Percentiles rank a stretch among this genome's conserved stretches.
Evolutionary conservation across 2,113 vertebrate species (phyloP).

Genomic region (Podiceps cristatus): DNA sequence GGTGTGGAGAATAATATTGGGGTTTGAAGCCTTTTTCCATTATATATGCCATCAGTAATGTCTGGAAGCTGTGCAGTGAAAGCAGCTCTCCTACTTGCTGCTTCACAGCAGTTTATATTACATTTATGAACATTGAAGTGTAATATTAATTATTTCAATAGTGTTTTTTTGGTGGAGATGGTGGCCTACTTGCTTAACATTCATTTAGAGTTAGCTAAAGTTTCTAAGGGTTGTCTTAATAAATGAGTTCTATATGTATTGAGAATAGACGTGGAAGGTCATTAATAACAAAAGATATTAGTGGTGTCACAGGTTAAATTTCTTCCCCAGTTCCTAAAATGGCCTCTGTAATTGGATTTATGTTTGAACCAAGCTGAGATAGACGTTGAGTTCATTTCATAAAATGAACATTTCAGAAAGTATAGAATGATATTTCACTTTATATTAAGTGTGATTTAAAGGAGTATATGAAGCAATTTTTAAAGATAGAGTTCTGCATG

Average conservation of each 20-base stretch:
- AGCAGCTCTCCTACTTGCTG: background rate
- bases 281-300: background rate
- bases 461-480: background rate
- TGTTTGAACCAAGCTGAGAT: background rate
- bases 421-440: background rate
- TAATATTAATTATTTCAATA: background rate
- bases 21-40: background rate
- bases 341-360: background rate
- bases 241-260: background rate
- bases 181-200: background rate
- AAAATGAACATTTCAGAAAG: background rate
- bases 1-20: background rate
- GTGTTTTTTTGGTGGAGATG: background rate
- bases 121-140: background rate
- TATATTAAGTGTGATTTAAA: background rate
- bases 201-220: background rate
- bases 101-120: background rate
- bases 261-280: background rate
- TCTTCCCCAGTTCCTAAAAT: background rate
- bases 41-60: background rate
- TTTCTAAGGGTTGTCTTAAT: background rate
- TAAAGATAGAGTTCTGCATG: background rate
- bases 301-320: background rate
- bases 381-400: background rate
- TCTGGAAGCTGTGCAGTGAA: background rate